A percentile compares a stretch with the other conserved stretches of the same genome.
These are phyloP conservation scores for Ernsta delagoae DNA, from an alignment of 2,888 invertebrate species.

Conservation along the genomic window DNA sequence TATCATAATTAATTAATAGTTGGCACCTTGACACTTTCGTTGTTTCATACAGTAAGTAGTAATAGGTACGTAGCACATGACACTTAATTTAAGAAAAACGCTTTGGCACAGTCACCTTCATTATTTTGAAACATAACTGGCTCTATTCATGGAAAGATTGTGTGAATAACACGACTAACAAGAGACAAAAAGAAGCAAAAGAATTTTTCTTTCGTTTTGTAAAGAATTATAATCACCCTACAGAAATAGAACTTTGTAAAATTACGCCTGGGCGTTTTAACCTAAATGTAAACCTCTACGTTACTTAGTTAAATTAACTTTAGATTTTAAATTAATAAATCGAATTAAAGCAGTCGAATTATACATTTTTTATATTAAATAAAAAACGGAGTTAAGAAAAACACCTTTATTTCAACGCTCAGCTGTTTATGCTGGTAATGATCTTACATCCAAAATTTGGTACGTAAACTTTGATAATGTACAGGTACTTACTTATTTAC, in stretches of 20 bases:
- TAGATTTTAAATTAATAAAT: too few relatives aligned
- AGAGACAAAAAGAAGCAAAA: slow-evolving; percentile 3
- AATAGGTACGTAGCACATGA: too few relatives aligned
- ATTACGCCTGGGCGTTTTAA: background rate
- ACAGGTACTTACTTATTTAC: slow-evolving; percentile 8
- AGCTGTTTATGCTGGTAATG: background rate
- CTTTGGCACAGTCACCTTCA: background rate
- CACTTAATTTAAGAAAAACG: background rate
- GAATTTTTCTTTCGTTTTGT: background rate
- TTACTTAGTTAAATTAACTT: too few relatives aligned
- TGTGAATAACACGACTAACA: background rate
- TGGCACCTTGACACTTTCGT: too few relatives aligned
- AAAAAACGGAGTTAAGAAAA: slow-evolving; percentile 15
- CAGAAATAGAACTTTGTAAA: background rate
- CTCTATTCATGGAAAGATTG: background rate
- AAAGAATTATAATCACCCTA: background rate
- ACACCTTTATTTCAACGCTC: background rate
- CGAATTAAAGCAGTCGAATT: too few relatives aligned
- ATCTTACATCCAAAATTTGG: slow-evolving; percentile 19
- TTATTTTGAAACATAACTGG: background rate
- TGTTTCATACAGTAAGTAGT: too few relatives aligned
- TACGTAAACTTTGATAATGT: slow-evolving; percentile 21
- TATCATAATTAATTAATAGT: too few relatives aligned
- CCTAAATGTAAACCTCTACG: too few relatives aligned
- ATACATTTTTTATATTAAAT: background rate